phyloP scores from a whole-genome alignment of 1,140 invertebrate genomes.

The Anoplophora glabripennis region DNA sequence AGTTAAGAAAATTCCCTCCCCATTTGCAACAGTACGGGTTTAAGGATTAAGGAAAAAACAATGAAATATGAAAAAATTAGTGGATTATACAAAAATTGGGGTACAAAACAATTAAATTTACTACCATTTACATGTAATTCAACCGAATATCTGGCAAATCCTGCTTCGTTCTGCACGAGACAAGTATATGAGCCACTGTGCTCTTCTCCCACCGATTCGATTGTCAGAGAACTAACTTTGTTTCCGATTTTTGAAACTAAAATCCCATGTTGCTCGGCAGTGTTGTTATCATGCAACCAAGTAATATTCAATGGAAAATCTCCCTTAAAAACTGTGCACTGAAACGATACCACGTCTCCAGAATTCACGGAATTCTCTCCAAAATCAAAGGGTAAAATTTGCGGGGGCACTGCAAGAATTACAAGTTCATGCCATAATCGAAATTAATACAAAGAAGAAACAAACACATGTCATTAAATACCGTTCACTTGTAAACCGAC shows the following conservation, averaged over 20 bases:
- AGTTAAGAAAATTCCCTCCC: not conserved
- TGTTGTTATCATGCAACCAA: conserved; percentile 60
- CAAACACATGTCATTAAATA: conserved; percentile 29
- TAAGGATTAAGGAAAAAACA: not conserved
- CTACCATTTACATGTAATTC: conserved; percentile 62
- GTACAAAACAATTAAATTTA: no score
- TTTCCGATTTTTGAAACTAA: conserved; percentile 50
- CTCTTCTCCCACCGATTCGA: conserved; percentile 54
- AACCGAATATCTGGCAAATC: conserved; percentile 58
- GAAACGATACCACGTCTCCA: conserved; percentile 61
- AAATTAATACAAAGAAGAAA: not conserved
- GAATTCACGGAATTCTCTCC: conserved; percentile 60
- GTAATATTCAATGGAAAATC: conserved; percentile 63
- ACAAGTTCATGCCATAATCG: not conserved
- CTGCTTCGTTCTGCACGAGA: conserved; percentile 57
- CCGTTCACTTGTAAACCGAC: conserved; percentile 61
- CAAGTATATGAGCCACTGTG: conserved; percentile 64
- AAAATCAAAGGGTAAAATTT: conserved; percentile 52
- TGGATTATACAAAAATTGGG: no score
- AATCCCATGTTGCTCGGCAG: conserved; percentile 34
- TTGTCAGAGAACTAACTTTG: conserved; percentile 57
- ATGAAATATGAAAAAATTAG: conserved; percentile 52
- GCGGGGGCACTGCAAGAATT: conserved; percentile 17
- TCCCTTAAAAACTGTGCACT: conserved; percentile 63
- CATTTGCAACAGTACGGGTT: not conserved